These are phyloP conservation scores for Butastur rufipennis DNA, from an alignment of 2,113 vertebrate species.

Conservation along the genomic window DNA sequence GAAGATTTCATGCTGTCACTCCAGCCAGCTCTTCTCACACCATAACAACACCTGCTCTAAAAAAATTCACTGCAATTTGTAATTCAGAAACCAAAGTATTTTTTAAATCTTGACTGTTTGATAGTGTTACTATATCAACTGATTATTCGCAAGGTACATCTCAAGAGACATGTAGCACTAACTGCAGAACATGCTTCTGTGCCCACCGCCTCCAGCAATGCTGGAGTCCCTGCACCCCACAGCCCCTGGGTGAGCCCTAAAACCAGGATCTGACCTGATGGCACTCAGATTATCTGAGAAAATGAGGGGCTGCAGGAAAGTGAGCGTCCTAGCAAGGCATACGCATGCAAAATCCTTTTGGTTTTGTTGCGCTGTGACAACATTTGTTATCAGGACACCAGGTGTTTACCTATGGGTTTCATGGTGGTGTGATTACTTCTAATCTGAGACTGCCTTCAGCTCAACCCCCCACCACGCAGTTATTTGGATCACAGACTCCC, in stretches of 20 bases:
- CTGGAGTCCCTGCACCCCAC: rapidly evolving
- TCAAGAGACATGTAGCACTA: neutral
- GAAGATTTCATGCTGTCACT: neutral
- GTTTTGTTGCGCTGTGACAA: neutral
- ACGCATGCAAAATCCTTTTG: neutral
- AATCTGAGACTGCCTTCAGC: neutral
- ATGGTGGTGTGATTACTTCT: neutral
- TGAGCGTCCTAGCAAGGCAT: neutral
- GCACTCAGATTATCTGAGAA: neutral
- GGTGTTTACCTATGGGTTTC: neutral
- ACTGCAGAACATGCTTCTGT: neutral
- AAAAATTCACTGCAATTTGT: neutral
- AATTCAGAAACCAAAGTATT: neutral
- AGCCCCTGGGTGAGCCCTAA: neutral
- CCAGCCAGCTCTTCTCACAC: neutral
- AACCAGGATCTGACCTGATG: neutral
- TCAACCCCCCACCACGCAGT: rapidly evolving
- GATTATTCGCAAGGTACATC: neutral
- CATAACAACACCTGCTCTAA: neutral
- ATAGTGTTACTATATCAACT: neutral
- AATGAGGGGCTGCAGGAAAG: neutral
- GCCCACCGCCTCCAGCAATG: neutral
- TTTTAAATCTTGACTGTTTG: neutral
- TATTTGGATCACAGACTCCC: neutral
- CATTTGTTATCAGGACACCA: neutral